These are phyloP conservation scores for Strix aluco DNA, from an alignment of 2,113 vertebrate genomes.

Conservation along the genomic window DNA sequence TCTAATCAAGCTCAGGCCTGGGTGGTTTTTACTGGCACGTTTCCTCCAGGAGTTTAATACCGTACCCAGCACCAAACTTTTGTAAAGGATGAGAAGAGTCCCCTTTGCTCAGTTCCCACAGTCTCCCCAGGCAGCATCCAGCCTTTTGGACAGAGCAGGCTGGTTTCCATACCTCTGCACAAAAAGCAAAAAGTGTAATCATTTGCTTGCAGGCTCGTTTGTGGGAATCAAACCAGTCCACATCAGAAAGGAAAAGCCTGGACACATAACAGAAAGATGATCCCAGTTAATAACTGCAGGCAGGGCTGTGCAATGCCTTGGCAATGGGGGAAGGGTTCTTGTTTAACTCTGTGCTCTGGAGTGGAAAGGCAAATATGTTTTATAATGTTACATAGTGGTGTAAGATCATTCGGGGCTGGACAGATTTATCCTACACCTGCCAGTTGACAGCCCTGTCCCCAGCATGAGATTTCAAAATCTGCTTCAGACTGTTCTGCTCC, in stretches of 20 bases:
- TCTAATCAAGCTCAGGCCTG: neutral
- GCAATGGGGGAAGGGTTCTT: neutral
- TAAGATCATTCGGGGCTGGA: neutral
- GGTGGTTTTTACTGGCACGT: neutral
- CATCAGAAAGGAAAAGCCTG: constrained; percentile 28
- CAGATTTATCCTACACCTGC: neutral
- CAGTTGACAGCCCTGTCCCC: neutral
- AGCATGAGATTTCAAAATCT: neutral
- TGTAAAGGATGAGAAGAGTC: neutral
- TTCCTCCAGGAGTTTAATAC: neutral
- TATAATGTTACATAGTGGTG: neutral
- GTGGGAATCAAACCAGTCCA: constrained; percentile 6
- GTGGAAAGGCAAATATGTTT: neutral
- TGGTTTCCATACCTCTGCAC: neutral
- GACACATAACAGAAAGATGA: neutral
- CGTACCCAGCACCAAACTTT: neutral
- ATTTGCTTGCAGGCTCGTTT: neutral
- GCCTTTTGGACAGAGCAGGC: neutral
- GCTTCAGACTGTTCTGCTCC: neutral
- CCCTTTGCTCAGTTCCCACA: constrained; percentile 22
- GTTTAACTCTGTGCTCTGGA: neutral
- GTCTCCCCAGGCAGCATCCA: neutral
- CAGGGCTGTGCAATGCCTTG: neutral
- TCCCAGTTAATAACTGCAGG: neutral
- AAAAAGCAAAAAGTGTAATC: neutral